phyloP scores from a whole-genome alignment of 2,888 invertebrate species.

The Tetranychus truncatus region DNA sequence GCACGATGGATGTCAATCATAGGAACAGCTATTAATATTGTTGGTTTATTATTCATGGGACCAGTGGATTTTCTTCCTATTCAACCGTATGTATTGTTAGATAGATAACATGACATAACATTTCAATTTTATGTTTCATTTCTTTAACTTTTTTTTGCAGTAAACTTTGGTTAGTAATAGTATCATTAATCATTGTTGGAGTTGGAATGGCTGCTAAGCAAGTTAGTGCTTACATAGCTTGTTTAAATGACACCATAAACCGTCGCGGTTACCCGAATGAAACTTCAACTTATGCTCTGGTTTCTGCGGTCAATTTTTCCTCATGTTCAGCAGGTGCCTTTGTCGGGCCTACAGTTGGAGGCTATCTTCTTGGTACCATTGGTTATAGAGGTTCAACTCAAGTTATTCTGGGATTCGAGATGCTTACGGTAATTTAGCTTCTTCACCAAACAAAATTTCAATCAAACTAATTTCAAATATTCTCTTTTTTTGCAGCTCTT shows the following conservation, averaged over 20 bases:
- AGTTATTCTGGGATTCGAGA: constrained; percentile 12
- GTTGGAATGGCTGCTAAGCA: constrained; percentile 63
- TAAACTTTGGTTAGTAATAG: constrained; percentile 43
- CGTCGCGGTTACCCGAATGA: constrained; percentile 49
- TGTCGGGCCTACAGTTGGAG: constrained; percentile 20
- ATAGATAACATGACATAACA: background rate
- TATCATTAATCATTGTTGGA: constrained; percentile 51
- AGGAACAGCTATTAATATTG: constrained; percentile 32
- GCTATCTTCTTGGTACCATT: constrained; percentile 15
- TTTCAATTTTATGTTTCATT: background rate
- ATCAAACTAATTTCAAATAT: background rate
- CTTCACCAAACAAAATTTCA: background rate
- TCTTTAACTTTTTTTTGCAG: background rate
- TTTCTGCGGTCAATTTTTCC: constrained; percentile 77
- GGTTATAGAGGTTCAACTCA: constrained; percentile 15
- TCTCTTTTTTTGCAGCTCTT: too few relatives aligned
- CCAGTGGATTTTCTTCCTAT: constrained; percentile 56
- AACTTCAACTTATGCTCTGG: constrained; percentile 67
- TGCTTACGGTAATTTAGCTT: constrained; percentile 15
- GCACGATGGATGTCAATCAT: constrained; percentile 27
- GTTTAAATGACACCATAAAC: constrained; percentile 53
- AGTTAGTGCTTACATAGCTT: constrained; percentile 68
- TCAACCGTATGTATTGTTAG: constrained; percentile 38
- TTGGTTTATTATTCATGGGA: constrained; percentile 56
- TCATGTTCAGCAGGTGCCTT: constrained; percentile 45